Base-by-base conservation (phyloP, 1,140 invertebrate genomes). In the Arion vulgaris region DNA sequence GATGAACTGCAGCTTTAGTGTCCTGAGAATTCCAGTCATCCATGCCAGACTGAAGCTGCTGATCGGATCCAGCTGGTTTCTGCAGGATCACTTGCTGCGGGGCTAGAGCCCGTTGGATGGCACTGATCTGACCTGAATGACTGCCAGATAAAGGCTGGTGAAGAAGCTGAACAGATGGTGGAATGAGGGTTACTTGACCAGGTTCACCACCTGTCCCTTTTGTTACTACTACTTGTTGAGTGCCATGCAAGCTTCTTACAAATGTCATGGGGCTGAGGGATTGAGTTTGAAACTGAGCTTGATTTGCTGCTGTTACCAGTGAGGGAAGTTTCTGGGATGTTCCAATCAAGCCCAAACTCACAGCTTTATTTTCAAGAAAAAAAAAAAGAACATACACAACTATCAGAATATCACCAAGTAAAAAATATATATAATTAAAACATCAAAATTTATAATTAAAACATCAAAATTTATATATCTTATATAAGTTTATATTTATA, bases 291-390 rank as follows among this genome's bases (percentile, higher is more conserved):
- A 85, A 83, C 82, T 88, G 87, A 57, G 82, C 84, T 66, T 85
- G 86, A 69, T 83, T 85, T 39, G 84, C 82, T 49, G 86, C 83
- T 53, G 85, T 85, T 41, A 82, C 69, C 78, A 82, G 36, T 7
- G 85, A 82, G 32, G 83, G 81, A 39, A 85, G 83, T 45, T 82
- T 75, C 72, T 86, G 84, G 51, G 83, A 84, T 26, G 83, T 82
- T 75, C 75, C 74, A 34, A 69, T 81, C 19, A 81, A 45, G 11
- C 71, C 75, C 69, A 75, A 49, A 57, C 85, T 68, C 38, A 80
- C 80, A 82, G 79, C 75, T 82, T n/a, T 57, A 23, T 17, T 57
- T 4, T 15, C 9, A 57, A 57, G 23, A 57, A 17, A 57, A 23
- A 57, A 57, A 57, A 26, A 45, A 5, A 45, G 41, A 45, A 45